Evolutionary conservation across 2,113 vertebrate genomes (phyloP).

Genomic region (Ailurus styani): DNA sequence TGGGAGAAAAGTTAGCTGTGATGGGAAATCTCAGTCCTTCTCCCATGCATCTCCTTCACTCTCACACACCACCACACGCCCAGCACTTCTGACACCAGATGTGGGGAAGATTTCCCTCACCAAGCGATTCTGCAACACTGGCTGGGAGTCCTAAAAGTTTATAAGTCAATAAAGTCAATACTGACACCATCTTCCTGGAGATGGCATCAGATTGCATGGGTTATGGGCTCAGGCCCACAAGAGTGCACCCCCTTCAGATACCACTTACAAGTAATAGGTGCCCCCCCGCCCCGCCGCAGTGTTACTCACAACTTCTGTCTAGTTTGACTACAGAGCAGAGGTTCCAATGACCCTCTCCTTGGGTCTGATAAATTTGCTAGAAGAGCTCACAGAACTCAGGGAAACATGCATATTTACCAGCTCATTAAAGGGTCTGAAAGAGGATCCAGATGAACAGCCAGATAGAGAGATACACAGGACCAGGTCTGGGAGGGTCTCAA

Average conservation of each 20-base stretch:
- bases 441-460: background rate
- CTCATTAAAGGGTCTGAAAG: background rate
- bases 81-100: background rate
- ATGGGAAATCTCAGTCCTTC: background rate
- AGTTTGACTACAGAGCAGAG: background rate
- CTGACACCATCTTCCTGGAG: background rate
- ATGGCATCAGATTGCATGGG: background rate
- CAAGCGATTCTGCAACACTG: background rate
- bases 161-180: too few relatives aligned
- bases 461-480: background rate
- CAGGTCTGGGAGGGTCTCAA: background rate
- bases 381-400: background rate
- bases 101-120: background rate
- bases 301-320: background rate
- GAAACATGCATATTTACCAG: background rate
- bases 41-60: background rate
- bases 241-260: background rate
- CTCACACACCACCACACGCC: background rate
- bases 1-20: background rate
- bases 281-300: rapidly evolving
- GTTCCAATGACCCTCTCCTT: background rate
- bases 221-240: background rate
- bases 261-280: background rate
- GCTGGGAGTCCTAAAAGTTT: background rate
- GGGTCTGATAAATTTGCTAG: background rate